phyloP scores from a whole-genome alignment of 2,888 invertebrate genomes.

The Limnephilus marmoratus region DNA sequence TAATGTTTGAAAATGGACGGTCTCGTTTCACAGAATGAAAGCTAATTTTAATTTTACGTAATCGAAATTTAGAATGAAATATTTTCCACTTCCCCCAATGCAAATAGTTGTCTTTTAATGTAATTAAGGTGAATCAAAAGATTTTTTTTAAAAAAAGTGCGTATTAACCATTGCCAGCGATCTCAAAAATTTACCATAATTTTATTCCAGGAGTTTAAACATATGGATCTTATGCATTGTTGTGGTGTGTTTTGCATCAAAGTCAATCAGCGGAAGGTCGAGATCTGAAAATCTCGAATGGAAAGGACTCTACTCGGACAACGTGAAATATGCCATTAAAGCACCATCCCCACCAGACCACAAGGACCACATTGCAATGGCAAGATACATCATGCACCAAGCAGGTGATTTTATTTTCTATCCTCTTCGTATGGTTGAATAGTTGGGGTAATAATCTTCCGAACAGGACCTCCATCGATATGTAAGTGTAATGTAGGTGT shows the following conservation, averaged over 20 bases:
- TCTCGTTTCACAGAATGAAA: too few species aligned
- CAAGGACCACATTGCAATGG: constrained; percentile 57
- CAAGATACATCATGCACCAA: constrained; percentile 58
- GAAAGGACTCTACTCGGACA: neutral
- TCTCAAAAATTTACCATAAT: too few species aligned
- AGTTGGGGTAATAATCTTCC: neutral
- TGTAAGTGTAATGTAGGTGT: too few species aligned
- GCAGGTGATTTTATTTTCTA: constrained; percentile 31
- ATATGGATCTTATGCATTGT: neutral
- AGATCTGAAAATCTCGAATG: neutral
- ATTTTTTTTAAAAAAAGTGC: too few species aligned
- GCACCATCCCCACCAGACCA: constrained; percentile 54
- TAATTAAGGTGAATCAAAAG: too few species aligned
- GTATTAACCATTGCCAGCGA: too few species aligned
- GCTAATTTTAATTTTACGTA: too few species aligned
- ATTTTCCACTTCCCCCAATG: too few species aligned
- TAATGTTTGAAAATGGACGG: too few species aligned
- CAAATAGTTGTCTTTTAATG: too few species aligned
- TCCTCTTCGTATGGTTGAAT: neutral
- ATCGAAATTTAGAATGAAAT: too few species aligned
- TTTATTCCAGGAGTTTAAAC: neutral
- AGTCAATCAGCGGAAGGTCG: neutral
- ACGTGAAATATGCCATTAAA: neutral
- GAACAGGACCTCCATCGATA: too few species aligned
- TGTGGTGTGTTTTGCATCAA: neutral